Evolutionary conservation across 37 sponge, comb jelly and placozoan genomes (phyloP).

Genomic region (Hexactinellida sp.): DNA sequence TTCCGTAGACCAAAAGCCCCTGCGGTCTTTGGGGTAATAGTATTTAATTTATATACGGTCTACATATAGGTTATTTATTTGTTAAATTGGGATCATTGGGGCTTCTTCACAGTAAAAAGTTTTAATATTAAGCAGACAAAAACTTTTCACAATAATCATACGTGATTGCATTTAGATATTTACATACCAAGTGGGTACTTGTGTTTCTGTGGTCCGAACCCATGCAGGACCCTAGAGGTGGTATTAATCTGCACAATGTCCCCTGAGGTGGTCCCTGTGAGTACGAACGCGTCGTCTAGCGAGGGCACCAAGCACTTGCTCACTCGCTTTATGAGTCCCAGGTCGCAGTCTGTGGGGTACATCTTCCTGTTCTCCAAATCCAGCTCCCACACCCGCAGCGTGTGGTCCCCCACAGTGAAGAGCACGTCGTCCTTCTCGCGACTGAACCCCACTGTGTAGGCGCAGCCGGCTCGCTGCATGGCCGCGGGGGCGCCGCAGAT

Average conservation of each 20-base stretch:
- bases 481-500: slow-evolving; percentile 87
- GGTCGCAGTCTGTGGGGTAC: slow-evolving; percentile 72
- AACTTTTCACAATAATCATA: slow-evolving; percentile 27
- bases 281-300: slow-evolving; percentile 60
- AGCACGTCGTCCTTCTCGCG: slow-evolving; percentile 56
- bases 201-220: slow-evolving; percentile 84
- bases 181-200: slow-evolving; percentile 48
- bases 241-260: slow-evolving; percentile 84
- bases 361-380: slow-evolving; percentile 69
- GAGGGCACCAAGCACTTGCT: slow-evolving; percentile 66
- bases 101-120: too few species aligned
- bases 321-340: slow-evolving; percentile 83
- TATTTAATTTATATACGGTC: slow-evolving; percentile 30
- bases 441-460: slow-evolving; percentile 54
- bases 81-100: too few species aligned
- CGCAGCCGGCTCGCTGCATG: slow-evolving; percentile 78
- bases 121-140: too few species aligned
- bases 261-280: slow-evolving; percentile 90
- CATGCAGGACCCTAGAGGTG: slow-evolving; percentile 48
- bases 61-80: too few species aligned
- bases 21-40: too few species aligned
- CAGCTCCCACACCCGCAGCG: slow-evolving; percentile 87
- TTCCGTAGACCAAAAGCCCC: too few species aligned
- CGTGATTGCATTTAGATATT: too few species aligned
- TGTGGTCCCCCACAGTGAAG: slow-evolving; percentile 87